phyloP scores from a whole-genome alignment of 1,140 invertebrate genomes.

The Aphidius gifuensis region DNA sequence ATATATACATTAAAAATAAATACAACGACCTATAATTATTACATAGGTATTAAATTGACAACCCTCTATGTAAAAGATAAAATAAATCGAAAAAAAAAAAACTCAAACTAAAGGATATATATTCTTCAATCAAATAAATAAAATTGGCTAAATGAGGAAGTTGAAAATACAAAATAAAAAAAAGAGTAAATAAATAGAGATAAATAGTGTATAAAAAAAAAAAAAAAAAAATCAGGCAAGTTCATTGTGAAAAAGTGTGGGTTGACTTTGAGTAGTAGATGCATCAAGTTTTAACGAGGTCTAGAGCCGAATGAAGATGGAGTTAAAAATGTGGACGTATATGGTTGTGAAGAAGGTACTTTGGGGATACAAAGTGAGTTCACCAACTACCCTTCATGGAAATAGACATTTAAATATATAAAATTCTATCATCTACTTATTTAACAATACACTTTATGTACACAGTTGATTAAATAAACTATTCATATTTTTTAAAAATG shows the following conservation, averaged over 20 bases:
- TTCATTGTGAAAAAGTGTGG: conserved; percentile 2
- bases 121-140: neutral
- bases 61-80: too few species aligned
- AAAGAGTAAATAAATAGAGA: conserved; percentile 4
- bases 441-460: too few species aligned
- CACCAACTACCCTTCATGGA: conserved; percentile 8
- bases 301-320: conserved; percentile 10
- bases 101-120: neutral
- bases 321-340: conserved; percentile 8
- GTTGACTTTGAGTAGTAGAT: conserved; percentile 14
- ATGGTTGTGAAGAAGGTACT: conserved; percentile 18
- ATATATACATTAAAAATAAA: too few species aligned
- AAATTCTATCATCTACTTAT: too few species aligned
- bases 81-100: too few species aligned
- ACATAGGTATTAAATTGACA: too few species aligned
- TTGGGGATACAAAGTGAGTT: conserved; percentile 19
- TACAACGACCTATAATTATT: too few species aligned
- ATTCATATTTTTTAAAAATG: too few species aligned
- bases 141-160: neutral
- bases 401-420: conserved; percentile 1
- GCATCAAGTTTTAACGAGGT: conserved; percentile 25
- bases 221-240: neutral
- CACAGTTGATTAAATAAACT: too few species aligned
- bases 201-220: neutral
- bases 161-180: neutral